These are phyloP conservation scores for Chlorodrepanis virens DNA, from an alignment of 2,113 vertebrate genomes.

Conservation along the genomic window DNA sequence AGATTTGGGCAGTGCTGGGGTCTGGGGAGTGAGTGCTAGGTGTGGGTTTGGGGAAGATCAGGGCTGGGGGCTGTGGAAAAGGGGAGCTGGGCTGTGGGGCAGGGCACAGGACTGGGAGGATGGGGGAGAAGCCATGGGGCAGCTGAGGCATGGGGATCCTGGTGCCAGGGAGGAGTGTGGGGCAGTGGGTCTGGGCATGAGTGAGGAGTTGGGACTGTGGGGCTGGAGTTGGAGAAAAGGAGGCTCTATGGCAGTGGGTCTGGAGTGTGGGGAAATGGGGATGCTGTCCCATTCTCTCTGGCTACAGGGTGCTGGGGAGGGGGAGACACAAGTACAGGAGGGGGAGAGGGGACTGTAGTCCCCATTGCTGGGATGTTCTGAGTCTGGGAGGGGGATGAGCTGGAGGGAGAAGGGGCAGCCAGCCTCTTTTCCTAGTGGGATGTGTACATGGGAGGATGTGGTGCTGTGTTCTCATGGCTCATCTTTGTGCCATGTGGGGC, in stretches of 20 bases:
- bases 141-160: accelerated
- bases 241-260: neutral
- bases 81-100: neutral
- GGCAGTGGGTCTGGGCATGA: neutral
- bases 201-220: neutral
- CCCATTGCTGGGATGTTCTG: neutral
- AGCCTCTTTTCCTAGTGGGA: neutral
- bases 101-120: neutral
- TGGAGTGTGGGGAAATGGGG: neutral
- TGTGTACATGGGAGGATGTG: neutral
- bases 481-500: neutral
- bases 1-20: neutral
- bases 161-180: neutral
- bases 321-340: neutral
- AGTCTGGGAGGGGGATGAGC: accelerated
- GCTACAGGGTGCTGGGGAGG: accelerated
- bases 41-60: neutral
- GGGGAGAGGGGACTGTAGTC: neutral
- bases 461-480: neutral
- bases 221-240: accelerated
- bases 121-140: accelerated
- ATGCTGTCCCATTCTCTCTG: neutral
- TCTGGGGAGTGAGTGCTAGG: no score
- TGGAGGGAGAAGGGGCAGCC: neutral
- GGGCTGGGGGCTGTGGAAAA: neutral